A percentile compares a stretch with the other conserved stretches of the same genome.
These are phyloP conservation scores for Trichechus manatus DNA, from an alignment of 2,113 vertebrate genomes.

Conservation along the genomic window DNA sequence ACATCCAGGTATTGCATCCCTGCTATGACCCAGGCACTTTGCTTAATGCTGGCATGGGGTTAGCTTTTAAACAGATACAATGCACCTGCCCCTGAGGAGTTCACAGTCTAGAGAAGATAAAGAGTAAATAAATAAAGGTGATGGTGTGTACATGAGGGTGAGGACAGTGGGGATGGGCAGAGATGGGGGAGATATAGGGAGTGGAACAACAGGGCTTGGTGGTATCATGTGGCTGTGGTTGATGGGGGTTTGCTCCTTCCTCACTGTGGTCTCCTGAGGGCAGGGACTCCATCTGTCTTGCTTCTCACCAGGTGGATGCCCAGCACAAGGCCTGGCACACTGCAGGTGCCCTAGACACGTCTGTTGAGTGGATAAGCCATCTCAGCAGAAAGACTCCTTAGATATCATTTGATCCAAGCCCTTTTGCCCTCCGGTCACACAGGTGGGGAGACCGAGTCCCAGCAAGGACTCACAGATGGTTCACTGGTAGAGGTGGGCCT, in stretches of 20 bases:
- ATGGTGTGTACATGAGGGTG: background rate
- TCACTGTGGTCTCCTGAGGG: background rate
- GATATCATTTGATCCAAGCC: background rate
- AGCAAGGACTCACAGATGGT: background rate
- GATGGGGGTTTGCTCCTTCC: background rate
- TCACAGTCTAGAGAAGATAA: background rate
- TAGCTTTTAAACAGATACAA: background rate
- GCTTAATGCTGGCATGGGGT: background rate
- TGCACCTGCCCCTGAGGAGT: background rate
- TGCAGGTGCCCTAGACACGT: background rate
- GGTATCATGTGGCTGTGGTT: background rate
- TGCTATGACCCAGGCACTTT: background rate
- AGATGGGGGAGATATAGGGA: background rate
- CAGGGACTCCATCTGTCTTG: background rate
- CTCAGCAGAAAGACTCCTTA: background rate
- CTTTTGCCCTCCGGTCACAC: background rate
- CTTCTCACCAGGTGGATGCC: background rate
- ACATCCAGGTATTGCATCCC: too few species aligned
- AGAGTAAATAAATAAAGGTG: background rate
- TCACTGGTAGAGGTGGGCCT: accelerated
- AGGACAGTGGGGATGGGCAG: background rate
- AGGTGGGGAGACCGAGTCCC: background rate
- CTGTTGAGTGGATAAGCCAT: background rate
- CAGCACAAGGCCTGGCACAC: background rate
- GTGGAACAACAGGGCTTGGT: accelerated